Base-by-base conservation (phyloP, 2,797 vertebrate genomes). In the Hephaestus fuliginosus region DNA sequence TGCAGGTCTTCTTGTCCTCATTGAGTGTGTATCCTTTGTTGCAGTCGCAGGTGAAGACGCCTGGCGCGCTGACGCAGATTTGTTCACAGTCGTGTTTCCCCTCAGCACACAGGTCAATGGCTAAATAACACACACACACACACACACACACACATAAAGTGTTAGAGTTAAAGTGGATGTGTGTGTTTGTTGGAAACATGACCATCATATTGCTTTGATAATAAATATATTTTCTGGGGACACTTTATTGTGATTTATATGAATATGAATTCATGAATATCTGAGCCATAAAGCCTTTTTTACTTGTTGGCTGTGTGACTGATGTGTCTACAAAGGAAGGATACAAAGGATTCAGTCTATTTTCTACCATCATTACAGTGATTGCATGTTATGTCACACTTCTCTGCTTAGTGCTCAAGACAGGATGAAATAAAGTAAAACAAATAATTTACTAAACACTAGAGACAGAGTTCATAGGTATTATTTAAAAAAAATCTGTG, bases 71-170 rank as follows among this genome's bases (percentile, higher is more conserved):
- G 87, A 97, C 2, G 0, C 97, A 98, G 60, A 95, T 90, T 49
- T 98, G 97, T 69, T 97, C 95, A 41, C 97, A 99, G 90, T 95
- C 95, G 0, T 97, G 97, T 39, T 95, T 96, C 77, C 96, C 96
- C 0, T 95, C 93, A 0, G 95, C 89, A 7, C 97, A 98, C 41
- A 95, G 93, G 86, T 98, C 94, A 0, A 96, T 91, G 88, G 92
- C 97, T 98, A 89, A 0, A 87, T 3, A 52, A 90, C 77, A 90
- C 82, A 89, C 81, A 87, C 72, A 67, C 52, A 81, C 6, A 90
- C 77, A 90, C 82, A 89, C 81, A 87, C 72, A 67, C 52, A 81
- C 6, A 75, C 44, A 73, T 61, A 74, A 18, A 48, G 25, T 25
- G 25, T 25, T 18, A 15, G 0, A 8, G 28, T 53, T 30, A 60